Evolutionary conservation across 2,113 vertebrate species (phyloP).

Genomic region (Oreochromis tanganicae): DNA sequence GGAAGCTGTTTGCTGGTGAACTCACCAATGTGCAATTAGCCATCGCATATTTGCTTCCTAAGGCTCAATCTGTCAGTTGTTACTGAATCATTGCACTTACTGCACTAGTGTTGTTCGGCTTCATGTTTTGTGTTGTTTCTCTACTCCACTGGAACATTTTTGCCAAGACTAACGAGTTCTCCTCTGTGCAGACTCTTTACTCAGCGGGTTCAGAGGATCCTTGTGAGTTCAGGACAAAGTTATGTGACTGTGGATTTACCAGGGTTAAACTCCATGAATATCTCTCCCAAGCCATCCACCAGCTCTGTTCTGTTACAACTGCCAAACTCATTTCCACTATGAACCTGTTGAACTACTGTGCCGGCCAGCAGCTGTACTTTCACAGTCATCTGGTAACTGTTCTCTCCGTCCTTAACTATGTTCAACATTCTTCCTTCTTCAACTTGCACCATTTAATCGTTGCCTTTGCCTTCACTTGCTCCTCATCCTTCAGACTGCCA

Average conservation of each 20-base stretch:
- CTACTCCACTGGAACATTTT: neutral
- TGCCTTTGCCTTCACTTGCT: neutral
- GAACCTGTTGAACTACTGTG: neutral
- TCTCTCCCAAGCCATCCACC: neutral
- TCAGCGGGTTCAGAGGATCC: neutral
- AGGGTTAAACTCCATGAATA: neutral
- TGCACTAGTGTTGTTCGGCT: neutral
- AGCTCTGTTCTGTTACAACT: neutral
- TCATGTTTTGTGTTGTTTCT: neutral
- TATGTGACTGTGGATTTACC: neutral
- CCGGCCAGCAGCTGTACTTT: neutral
- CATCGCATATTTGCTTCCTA: neutral
- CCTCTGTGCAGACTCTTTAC: neutral
- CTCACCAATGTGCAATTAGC: neutral
- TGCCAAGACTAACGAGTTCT: neutral
- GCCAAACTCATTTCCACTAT: neutral
- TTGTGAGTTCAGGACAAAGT: neutral
- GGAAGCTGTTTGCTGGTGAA: neutral
- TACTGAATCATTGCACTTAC: neutral
- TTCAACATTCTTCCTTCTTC: neutral
- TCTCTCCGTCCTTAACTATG: neutral
- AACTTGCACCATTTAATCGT: neutral
- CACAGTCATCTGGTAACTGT: neutral
- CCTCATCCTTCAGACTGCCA: neutral
- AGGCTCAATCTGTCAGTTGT: neutral